Base-by-base conservation (phyloP, 2,888 invertebrate species). In the Drosophila robusta region DNA sequence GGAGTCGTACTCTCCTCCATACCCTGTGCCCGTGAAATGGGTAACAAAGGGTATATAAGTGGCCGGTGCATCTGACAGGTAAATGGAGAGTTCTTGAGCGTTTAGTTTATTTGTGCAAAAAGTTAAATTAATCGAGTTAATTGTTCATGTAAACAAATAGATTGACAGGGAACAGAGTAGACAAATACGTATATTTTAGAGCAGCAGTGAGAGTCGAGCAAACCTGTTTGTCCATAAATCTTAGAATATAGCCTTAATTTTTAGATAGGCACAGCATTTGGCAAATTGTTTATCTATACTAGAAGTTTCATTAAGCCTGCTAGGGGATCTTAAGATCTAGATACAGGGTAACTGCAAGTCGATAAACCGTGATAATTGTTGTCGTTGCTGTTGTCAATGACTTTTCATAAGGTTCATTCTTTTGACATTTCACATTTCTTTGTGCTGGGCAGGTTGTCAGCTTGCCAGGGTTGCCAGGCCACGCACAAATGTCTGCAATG, bases 401-500 rank as follows among this genome's bases (percentile, higher is more conserved):
- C 73, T 85, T 76, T 70, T 79, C 70, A 70, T 65, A 64, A 63
- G 75, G 69, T 68, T 74, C 61, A 62, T 70, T 78, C 73, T 70
- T 58, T 69, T 81, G 89, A 71, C 72, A 73, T 70, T 68, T 86
- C 34, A 29, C 56, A 76, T 38, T 52, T 24, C 12, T 56, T 52
- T 18, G 14, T 54, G 36, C 39, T 55, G 47, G 36, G 36, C 58
- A 67, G 46, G 38, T 45, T 52, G 18, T 39, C 29, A 18, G 41
- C 29, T 34, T 16, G 44, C 36, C 36, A 8, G 36, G 24, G 4
- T 18, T 16, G 57, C 7, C 47, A 46, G 12, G 55, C 7, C 1
- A 8, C n/a, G 22, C 18, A 29, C 9, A 9, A 29, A 29, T 16
- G 29, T 12, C 2, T 12, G 44, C 26, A n/a, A 9, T 44, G 34